Evolutionary conservation across 2,113 vertebrate species (phyloP).

Genomic region (Ctenomys sociabilis): DNA sequence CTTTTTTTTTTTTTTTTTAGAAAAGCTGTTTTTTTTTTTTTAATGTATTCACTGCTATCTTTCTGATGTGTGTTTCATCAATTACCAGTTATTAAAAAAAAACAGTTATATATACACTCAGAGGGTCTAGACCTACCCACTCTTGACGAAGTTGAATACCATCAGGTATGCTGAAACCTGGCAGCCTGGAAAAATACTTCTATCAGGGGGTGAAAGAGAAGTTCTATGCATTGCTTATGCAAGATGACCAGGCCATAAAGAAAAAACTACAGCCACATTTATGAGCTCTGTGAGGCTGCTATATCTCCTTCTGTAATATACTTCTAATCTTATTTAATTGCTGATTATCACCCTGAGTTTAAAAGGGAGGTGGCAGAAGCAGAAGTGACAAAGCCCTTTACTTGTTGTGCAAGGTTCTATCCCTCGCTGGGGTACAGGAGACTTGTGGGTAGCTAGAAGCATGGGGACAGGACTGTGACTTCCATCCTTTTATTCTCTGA

Average conservation of each 20-base stretch:
- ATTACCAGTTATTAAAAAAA: too few species aligned
- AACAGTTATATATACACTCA: background rate
- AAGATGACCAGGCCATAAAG: background rate
- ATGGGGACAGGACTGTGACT: background rate
- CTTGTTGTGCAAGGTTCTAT: background rate
- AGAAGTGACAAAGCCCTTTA: background rate
- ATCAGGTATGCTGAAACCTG: background rate
- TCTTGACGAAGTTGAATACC: background rate
- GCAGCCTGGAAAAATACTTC: background rate
- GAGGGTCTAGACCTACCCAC: background rate
- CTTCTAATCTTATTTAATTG: background rate
- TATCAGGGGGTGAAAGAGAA: background rate
- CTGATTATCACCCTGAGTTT: background rate
- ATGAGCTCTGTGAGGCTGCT: background rate
- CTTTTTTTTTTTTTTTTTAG: background rate
- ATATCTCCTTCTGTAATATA: background rate
- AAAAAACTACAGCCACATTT: background rate
- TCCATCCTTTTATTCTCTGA: background rate
- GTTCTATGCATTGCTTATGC: background rate
- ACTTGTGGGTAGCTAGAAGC: fast-evolving
- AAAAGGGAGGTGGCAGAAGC: background rate
- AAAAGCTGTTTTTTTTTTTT: background rate
- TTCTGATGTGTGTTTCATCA: slow-evolving; percentile 10
- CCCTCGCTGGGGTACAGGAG: background rate
- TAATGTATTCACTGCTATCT: background rate